Evolutionary conservation across 2,888 invertebrate species (phyloP), one percentile per base, ranked within the genome.

Genomic region (Drosophila infuscata): DNA sequence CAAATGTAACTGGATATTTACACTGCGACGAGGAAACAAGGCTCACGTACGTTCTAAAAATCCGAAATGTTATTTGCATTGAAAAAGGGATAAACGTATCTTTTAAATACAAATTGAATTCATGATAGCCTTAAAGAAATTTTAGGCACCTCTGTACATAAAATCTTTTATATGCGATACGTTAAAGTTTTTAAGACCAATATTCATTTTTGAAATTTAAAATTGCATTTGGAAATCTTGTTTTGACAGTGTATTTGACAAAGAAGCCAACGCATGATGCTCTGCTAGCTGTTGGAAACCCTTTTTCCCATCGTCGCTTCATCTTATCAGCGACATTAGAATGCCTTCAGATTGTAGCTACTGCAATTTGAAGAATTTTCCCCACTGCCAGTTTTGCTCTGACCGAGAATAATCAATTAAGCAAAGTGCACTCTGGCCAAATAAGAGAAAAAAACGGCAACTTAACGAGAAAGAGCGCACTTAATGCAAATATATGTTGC

Each of bases 351-450:
- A 67, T 59, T 49, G 64, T 54, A 69, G 54, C 57, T 51, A 38
- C 43, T 49, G 67, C 74, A 74, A 74, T 70, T 70, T 65, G 73
- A 41, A 64, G 49, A 35, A 59, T 48, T 68, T 35, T 11, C 20
- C 41, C 29, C 4, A 35, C 17, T 62, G 46, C 54, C 46, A 48
- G 52, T 49, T 58, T 49, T 59, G 30, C 46, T 48, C 58, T 59
- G 57, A 58, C 60, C 59, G 58, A 60, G 80, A 71, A 76, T 81
- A 81, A 87, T 87, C 84, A 85, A 85, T 85, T 88, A 88, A 74
- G 53, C 82, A 82, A 79, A 88, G 83, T 85, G 88, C 85, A 79
- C 76, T 74, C 68, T 57, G 46, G 43, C 54, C 54, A 48, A 53
- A 38, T 43, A 41, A 25, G 36, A 38, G 51, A 52, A n/a, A 25